A percentile compares a stretch with the other conserved stretches of the same genome.
These are phyloP conservation scores for Oplegnathus fasciatus DNA, from an alignment of 2,113 vertebrate species.

Conservation along the genomic window DNA sequence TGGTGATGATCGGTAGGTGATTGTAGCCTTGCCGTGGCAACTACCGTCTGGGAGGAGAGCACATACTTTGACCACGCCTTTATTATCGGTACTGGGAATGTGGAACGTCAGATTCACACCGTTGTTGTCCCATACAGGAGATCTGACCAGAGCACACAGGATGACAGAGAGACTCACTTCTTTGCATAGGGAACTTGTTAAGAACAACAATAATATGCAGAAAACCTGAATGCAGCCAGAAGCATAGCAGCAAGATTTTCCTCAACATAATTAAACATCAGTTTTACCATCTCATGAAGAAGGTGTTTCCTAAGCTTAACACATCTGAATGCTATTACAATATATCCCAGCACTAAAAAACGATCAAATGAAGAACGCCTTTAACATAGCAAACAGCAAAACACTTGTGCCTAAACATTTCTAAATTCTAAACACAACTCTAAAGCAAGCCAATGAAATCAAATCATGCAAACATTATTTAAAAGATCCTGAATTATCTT, in stretches of 20 bases:
- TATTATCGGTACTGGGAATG: slow-evolving; percentile 55
- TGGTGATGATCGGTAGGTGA: slow-evolving; percentile 64
- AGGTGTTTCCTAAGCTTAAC: neutral
- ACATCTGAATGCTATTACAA: too few species aligned
- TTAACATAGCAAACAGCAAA: neutral
- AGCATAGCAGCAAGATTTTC: neutral
- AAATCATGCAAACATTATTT: neutral
- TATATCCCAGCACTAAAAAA: neutral
- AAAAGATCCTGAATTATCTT: neutral
- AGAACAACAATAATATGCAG: neutral
- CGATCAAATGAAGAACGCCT: neutral
- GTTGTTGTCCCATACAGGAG: slow-evolving; percentile 66
- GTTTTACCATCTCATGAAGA: neutral
- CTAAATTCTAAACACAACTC: neutral
- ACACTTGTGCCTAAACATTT: neutral
- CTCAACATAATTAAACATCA: neutral
- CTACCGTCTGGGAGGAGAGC: slow-evolving; percentile 60
- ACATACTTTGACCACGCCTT: slow-evolving; percentile 53
- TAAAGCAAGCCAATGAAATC: neutral
- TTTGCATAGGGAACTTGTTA: neutral
- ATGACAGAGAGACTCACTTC: neutral
- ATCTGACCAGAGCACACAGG: slow-evolving; percentile 43
- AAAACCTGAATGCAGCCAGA: neutral
- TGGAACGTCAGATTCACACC: slow-evolving; percentile 51
- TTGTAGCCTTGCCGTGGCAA: slow-evolving; percentile 47